Evolutionary conservation across 2,797 vertebrate species (phyloP), one percentile per base, ranked within the genome.

Genomic region (Myripristis murdjan): DNA sequence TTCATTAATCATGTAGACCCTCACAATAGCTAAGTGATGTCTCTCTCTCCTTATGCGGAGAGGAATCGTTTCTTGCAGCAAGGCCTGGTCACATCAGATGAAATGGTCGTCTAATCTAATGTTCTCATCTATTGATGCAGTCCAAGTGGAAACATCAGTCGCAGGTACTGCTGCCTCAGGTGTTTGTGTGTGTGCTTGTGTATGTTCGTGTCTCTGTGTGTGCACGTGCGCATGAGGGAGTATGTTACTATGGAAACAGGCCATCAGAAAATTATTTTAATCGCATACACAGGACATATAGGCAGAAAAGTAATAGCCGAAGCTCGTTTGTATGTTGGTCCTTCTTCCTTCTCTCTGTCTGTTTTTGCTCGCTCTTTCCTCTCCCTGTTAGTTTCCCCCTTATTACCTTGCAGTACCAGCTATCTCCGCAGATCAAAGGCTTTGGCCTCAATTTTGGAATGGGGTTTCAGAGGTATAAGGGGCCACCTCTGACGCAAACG

Each of bases 181-280:
- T 48, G 68, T 47, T 12, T 23, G 54, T 37, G 24, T 43, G 26
- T 57, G 22, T 46, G 33, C 52, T 16, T 52, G 47, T 54, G 48
- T 48, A 12, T 43, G 31, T 49, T 26, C 69, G 10, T 71, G 51
- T 84, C 28, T 65, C n/a, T 59, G 59, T 70, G 62, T 52, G 24
- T 26, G 24, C 16, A 35, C 16, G 56, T 43, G 37, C 48, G 51
- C 22, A 41, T 3, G 11, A 41, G 20, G 63, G 9, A 18, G 28
- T 6, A 8, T 0, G 68, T 87, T 78, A 55, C 81, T 66, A 84
- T 87, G 75, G 82, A 83, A 89, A 90, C 81, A 72, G 57, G 12
- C 43, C 35, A 67, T 73, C 51, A 54, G 22, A 43, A 44, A 46
- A 70, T 63, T 28, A 65, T 79, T 57, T 65, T 64, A 44, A 79